A percentile compares a stretch with the other conserved stretches of the same genome.
Conservation (phyloP, 1,140 invertebrate genomes). For the Hyphantria cunea region DNA sequence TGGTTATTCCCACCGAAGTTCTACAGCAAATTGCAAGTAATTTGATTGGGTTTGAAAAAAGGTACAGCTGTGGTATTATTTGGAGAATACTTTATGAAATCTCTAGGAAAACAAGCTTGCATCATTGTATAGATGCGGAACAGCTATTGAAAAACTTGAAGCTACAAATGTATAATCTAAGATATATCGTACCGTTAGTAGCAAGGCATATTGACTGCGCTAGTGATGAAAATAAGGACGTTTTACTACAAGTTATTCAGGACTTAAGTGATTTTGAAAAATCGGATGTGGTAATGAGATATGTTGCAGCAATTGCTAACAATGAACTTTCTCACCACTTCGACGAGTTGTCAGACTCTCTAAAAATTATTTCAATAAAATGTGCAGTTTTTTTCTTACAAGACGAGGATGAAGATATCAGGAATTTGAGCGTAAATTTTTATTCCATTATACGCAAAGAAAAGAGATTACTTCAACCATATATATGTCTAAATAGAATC, state of each 20-base stretch:
- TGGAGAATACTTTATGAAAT: conserved; percentile 64
- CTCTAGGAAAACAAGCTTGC: conserved; percentile 43
- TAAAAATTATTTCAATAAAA: conserved; percentile 63
- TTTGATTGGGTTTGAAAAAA: conserved; percentile 42
- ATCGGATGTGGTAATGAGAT: conserved; percentile 65
- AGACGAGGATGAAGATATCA: conserved; percentile 77
- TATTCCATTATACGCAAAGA: conserved; percentile 45
- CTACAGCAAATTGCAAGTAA: conserved; percentile 40
- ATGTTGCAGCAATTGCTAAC: conserved; percentile 59
- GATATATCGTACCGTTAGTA: conserved; percentile 65
- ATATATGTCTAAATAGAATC: conserved; percentile 61
- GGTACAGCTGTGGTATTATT: conserved; percentile 38
- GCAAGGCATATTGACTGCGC: conserved; percentile 40
- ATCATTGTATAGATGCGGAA: conserved; percentile 25
- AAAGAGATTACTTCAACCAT: conserved; percentile 51
- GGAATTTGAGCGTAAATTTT: conserved; percentile 57
- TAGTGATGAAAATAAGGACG: conserved; percentile 37
- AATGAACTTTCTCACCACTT: conserved; percentile 62
- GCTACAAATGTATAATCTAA: conserved; percentile 49
- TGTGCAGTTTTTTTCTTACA: conserved; percentile 65
- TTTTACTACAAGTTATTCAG: conserved; percentile 51
- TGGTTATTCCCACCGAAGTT: conserved; percentile 30
- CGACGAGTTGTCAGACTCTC: conserved; percentile 41
- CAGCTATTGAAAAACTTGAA: conserved; percentile 35
- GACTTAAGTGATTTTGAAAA: conserved; percentile 54